phyloP scores from a whole-genome alignment of 2,797 vertebrate genomes.

The Hipposideros larvatus region DNA sequence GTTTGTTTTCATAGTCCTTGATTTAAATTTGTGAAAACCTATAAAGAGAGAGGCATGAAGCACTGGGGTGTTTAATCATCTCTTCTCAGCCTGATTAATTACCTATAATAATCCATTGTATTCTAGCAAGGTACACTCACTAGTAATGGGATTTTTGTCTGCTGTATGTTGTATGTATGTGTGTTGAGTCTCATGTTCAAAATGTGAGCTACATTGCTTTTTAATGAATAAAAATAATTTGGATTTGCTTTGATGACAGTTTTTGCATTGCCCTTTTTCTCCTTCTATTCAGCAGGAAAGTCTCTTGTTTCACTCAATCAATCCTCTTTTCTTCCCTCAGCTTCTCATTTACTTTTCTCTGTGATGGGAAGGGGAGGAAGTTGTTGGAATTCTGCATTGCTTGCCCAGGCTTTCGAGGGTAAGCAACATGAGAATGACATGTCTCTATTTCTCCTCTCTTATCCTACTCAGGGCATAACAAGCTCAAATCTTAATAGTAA shows the following conservation, averaged over 20 bases:
- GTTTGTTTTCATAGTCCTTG: not conserved
- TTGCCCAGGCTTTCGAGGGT: conserved; percentile 62
- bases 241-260: not conserved
- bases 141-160: not conserved
- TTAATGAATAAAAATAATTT: not conserved
- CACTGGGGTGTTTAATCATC: not conserved
- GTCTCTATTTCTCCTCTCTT: conserved; percentile 75
- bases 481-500: conserved; percentile 86
- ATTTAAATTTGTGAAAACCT: conserved; percentile 30
- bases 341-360: not conserved
- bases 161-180: not conserved
- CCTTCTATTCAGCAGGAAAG: not conserved
- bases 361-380: not conserved
- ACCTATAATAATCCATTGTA: not conserved
- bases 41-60: not conserved
- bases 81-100: not conserved
- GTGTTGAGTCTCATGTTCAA: not conserved
- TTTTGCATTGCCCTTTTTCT: conserved; percentile 17
- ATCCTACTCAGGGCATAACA: conserved; percentile 81
- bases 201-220: not conserved
- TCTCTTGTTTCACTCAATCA: conserved; percentile 38
- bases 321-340: not conserved
- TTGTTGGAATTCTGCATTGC: not conserved
- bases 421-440: conserved; percentile 20
- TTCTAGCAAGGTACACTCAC: not conserved